Evolutionary conservation across 2,113 vertebrate genomes (phyloP).

Genomic region (Aythya baeri): DNA sequence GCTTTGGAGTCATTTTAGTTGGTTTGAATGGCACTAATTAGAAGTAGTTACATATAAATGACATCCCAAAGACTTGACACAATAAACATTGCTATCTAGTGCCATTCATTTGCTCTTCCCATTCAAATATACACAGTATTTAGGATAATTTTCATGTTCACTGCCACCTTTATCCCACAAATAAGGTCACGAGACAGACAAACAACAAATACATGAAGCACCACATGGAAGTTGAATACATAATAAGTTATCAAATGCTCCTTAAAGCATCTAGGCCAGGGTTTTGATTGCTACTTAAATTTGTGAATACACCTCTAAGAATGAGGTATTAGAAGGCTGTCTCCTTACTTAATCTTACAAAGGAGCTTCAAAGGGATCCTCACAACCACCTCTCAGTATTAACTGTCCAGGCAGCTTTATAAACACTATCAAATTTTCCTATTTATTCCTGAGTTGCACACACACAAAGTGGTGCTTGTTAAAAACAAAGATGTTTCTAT

Average conservation of each 20-base stretch:
- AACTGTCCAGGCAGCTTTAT: background rate
- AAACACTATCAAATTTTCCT: background rate
- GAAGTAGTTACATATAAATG: conserved; percentile 71
- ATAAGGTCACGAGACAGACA: conserved; percentile 64
- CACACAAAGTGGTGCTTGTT: background rate
- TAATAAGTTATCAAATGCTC: conserved; percentile 20
- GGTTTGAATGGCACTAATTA: conserved; percentile 74
- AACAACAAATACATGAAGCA: conserved; percentile 47
- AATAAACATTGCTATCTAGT: conserved; percentile 67
- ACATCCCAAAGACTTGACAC: conserved; percentile 69
- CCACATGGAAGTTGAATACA: conserved; percentile 24
- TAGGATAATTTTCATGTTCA: conserved; percentile 60
- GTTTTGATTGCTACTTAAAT: background rate
- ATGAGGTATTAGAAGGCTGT: background rate
- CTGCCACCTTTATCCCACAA: conserved; percentile 67
- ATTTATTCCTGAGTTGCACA: background rate
- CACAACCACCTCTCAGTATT: background rate
- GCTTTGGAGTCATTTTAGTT: conserved; percentile 59
- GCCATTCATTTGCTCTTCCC: conserved; percentile 66
- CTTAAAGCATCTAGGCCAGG: background rate
- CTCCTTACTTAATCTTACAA: background rate
- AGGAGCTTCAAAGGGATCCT: background rate
- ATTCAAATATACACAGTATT: conserved; percentile 60
- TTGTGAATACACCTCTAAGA: background rate
- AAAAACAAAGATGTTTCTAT: background rate